These are phyloP conservation scores for Hafferia zeledoni DNA, from an alignment of 2,797 vertebrate species.

Conservation along the genomic window DNA sequence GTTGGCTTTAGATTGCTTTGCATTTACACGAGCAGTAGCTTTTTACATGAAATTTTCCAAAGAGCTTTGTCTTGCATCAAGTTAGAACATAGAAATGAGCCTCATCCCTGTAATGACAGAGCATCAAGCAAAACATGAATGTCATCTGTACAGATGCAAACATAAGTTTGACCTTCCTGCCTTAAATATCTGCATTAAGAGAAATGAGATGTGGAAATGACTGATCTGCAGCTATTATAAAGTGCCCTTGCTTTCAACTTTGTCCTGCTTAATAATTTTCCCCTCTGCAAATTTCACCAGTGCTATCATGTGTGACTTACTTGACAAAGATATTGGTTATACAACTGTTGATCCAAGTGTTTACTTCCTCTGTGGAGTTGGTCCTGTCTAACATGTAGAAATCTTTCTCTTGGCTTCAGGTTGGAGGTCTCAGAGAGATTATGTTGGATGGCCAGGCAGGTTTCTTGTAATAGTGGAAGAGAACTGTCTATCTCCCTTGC, in stretches of 20 bases:
- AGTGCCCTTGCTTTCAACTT: neutral
- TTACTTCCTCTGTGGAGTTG: neutral
- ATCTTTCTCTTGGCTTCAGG: neutral
- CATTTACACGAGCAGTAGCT: neutral
- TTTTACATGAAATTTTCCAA: neutral
- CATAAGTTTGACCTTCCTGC: neutral
- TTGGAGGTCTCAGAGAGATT: neutral
- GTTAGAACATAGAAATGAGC: neutral
- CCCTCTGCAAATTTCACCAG: neutral
- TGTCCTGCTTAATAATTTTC: neutral
- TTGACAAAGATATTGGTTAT: neutral
- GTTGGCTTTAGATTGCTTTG: conserved; percentile 21
- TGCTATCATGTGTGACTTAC: neutral
- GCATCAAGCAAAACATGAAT: neutral
- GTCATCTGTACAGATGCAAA: neutral
- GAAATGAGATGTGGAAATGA: neutral
- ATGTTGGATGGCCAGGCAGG: neutral
- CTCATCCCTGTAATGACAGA: neutral
- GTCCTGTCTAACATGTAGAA: neutral
- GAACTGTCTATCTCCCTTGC: neutral
- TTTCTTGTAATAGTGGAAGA: neutral
- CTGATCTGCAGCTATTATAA: neutral
- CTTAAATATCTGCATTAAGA: neutral
- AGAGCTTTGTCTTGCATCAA: neutral
- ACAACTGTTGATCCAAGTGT: neutral